Base-by-base conservation (phyloP, 2,797 vertebrate genomes). In the Sebastes cheni region DNA sequence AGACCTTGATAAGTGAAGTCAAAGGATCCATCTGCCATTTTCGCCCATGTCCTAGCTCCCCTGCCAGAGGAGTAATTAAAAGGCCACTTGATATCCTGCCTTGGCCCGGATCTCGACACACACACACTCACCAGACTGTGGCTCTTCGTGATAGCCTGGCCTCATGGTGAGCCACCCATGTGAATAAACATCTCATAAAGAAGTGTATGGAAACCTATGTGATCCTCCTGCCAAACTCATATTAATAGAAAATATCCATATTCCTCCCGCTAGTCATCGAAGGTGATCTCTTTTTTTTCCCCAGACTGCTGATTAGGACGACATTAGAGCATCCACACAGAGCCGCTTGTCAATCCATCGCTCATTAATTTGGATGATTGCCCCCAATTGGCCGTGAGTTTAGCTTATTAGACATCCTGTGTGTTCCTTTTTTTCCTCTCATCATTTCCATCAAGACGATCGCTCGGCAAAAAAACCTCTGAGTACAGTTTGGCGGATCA, bases 341-440 rank as follows among this genome's bases (percentile, higher is more conserved):
- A 72, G 67, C n/a, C 14, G 69, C 81, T 80, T 87, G 87, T 91
- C 92, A 90, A 85, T 86, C 88, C 86, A 75, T 77, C 60, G 64
- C 87, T 90, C 89, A 83, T 92, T 88, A 79, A 90, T 91, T 92
- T 91, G 89, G 85, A 82, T 91, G 90, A 94, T 91, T 93, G 85
- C 58, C 82, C 80, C 67, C 82, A 79, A 89, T 90, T 86, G 84
- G 81, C 84, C 25, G 8, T 61, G 30, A 86, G 77, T 86, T 90
- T 76, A 79, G 69, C 75, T 91, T 83, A 90, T 88, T 82, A 88
- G 77, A 80, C 86, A 68, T 91, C 81, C 81, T 83, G 83, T 83
- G 79, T 82, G 80, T 82, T 86, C 68, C 36, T 74, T 42, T 71
- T 52, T 52, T 52, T n/a, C 22, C 72, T 66, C 74, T 78, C 82